Conservation (phyloP, 2,888 invertebrate genomes). For the Andrena bucephala region DNA sequence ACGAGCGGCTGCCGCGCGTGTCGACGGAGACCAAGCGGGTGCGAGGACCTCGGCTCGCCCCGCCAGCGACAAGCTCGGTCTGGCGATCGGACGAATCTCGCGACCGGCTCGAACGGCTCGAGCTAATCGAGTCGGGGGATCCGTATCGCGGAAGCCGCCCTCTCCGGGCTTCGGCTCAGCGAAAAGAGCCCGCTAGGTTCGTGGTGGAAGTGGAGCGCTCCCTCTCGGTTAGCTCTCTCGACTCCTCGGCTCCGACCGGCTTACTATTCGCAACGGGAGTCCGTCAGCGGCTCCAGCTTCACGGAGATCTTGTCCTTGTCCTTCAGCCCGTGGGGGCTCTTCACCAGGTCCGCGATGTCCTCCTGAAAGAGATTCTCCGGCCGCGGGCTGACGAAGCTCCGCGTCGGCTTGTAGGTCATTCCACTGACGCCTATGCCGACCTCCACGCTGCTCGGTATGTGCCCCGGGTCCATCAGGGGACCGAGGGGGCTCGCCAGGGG, state of each 20-base stretch:
- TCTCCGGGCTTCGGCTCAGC: conserved; percentile 10
- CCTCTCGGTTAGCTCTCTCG: conserved; percentile 33
- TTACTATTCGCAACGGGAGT: conserved; percentile 88
- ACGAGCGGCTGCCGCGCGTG: conserved; percentile 12
- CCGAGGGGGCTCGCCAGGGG: conserved; percentile 88
- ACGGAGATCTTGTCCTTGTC: conserved; percentile 87
- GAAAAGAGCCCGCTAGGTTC: conserved; percentile 14
- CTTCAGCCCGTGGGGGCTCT: conserved; percentile 85
- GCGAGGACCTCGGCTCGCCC: conserved; percentile 1
- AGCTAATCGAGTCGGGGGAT: conserved; percentile 1
- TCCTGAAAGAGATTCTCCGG: conserved; percentile 88
- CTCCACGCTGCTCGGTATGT: conserved; percentile 86
- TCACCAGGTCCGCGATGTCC: conserved; percentile 88
- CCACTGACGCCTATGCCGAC: conserved; percentile 87
- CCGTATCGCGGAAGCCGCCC: neutral
- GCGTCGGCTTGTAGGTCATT: conserved; percentile 89
- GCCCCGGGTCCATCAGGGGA: conserved; percentile 88
- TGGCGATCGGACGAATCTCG: neutral
- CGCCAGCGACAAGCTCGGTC: neutral
- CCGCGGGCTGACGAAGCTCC: conserved; percentile 88
- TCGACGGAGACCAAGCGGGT: neutral
- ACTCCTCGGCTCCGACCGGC: conserved; percentile 28
- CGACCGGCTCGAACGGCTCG: conserved; percentile 1
- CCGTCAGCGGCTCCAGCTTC: conserved; percentile 90
- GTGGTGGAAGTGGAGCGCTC: conserved; percentile 16